Evolutionary conservation across 2,113 vertebrate species (phyloP).

Genomic region (Microtus richardsoni): DNA sequence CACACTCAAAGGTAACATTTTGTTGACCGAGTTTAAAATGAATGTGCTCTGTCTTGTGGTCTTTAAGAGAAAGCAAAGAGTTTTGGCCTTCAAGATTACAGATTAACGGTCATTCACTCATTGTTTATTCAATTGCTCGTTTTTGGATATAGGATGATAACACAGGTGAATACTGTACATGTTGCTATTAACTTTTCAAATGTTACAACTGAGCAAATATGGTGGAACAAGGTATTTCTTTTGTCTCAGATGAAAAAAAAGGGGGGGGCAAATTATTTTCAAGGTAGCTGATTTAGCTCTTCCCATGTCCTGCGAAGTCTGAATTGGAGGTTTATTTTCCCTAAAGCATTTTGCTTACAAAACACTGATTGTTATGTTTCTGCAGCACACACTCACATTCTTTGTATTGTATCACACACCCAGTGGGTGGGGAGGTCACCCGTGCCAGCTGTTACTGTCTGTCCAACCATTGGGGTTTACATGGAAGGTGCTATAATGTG

Average conservation of each 20-base stretch:
- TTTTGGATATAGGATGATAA: not conserved
- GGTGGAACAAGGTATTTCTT: slow-evolving; percentile 80
- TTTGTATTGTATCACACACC: not conserved
- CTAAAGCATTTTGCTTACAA: not conserved
- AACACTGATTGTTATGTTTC: not conserved
- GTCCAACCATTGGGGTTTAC: not conserved
- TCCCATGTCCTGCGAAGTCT: slow-evolving; percentile 47
- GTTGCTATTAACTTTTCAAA: slow-evolving; percentile 79
- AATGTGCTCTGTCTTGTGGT: not conserved
- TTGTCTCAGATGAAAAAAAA: slow-evolving; percentile 72
- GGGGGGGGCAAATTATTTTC: slow-evolving; percentile 72
- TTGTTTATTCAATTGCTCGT: not conserved
- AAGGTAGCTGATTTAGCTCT: not conserved
- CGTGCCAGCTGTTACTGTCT: not conserved
- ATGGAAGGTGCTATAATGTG: not conserved
- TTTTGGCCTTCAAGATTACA: slow-evolving; percentile 36
- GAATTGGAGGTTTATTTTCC: slow-evolving; percentile 61
- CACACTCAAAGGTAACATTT: slow-evolving; percentile 34
- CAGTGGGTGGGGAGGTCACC: not conserved
- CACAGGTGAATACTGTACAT: slow-evolving; percentile 22
- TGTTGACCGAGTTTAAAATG: slow-evolving; percentile 32
- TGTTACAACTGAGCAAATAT: slow-evolving; percentile 62
- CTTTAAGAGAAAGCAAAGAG: slow-evolving; percentile 51
- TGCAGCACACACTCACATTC: not conserved
- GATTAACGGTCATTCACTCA: slow-evolving; percentile 46